phyloP scores from a whole-genome alignment of 1,140 invertebrate genomes.

The Eubasilissa regina region DNA sequence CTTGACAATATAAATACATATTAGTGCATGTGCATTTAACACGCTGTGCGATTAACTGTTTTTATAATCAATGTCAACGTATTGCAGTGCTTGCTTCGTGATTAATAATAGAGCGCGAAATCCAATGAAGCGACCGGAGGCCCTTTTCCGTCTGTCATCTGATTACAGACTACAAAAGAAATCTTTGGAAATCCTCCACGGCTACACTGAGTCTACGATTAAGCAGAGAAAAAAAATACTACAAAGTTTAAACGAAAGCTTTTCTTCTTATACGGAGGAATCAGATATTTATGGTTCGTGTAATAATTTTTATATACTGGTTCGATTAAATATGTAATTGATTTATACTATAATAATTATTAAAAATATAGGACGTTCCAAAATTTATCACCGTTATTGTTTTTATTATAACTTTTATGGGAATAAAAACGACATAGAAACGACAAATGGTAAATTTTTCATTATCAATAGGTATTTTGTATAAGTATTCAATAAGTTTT shows the following conservation, averaged over 20 bases:
- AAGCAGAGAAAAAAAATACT: constrained; percentile 65
- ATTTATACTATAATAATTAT: no score
- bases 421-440: no score
- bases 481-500: no score
- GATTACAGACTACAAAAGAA: constrained; percentile 70
- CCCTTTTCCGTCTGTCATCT: constrained; percentile 65
- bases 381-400: no score
- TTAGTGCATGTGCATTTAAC: no score
- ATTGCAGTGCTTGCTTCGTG: constrained; percentile 65
- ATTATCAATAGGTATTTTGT: no score
- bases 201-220: constrained; percentile 77
- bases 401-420: no score
- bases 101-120: constrained; percentile 65
- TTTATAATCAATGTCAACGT: background rate
- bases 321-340: background rate
- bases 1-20: no score
- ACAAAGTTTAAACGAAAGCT: constrained; percentile 61
- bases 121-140: constrained; percentile 63
- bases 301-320: background rate
- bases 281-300: constrained; percentile 37
- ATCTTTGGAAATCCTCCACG: constrained; percentile 78
- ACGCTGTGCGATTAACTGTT: background rate
- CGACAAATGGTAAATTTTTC: no score
- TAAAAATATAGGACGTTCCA: no score
- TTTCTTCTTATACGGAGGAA: constrained; percentile 43